Evolutionary conservation across 2,797 vertebrate species (phyloP).

Genomic region (Poeciliopsis turneri): DNA sequence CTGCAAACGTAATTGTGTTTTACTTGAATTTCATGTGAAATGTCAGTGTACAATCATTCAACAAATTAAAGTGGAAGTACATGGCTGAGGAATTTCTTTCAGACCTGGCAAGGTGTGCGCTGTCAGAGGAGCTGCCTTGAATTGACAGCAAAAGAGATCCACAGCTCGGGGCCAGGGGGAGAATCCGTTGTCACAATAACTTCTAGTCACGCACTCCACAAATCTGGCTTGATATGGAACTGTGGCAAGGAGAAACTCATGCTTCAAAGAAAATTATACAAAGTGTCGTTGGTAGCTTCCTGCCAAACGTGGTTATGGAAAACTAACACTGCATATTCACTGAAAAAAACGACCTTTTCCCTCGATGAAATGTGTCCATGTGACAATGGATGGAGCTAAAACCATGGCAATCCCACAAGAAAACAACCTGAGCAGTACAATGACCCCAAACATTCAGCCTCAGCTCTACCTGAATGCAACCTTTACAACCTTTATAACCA

Average conservation of each 20-base stretch:
- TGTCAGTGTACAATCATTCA: neutral
- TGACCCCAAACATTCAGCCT: neutral
- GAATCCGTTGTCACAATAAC: neutral
- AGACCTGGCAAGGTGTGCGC: neutral
- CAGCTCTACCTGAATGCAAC: neutral
- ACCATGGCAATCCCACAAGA: neutral
- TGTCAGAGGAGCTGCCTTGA: neutral
- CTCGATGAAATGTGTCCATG: neutral
- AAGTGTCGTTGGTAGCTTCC: neutral
- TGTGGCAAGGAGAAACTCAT: neutral
- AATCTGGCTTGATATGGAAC: constrained; percentile 1
- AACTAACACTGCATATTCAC: neutral
- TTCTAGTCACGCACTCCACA: neutral
- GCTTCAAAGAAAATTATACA: neutral
- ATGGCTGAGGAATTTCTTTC: neutral
- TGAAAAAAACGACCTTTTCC: neutral
- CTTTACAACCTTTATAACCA: neutral
- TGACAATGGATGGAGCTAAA: neutral
- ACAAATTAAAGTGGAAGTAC: neutral
- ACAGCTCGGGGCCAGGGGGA: neutral
- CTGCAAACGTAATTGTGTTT: neutral
- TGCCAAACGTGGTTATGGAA: neutral
- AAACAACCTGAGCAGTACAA: neutral
- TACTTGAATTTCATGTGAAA: neutral
- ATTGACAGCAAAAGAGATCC: neutral